A percentile compares a stretch with the other conserved stretches of the same genome.
These are phyloP conservation scores for Pemphigus obesinymphae DNA, from an alignment of 1,140 invertebrate species.

Conservation along the genomic window DNA sequence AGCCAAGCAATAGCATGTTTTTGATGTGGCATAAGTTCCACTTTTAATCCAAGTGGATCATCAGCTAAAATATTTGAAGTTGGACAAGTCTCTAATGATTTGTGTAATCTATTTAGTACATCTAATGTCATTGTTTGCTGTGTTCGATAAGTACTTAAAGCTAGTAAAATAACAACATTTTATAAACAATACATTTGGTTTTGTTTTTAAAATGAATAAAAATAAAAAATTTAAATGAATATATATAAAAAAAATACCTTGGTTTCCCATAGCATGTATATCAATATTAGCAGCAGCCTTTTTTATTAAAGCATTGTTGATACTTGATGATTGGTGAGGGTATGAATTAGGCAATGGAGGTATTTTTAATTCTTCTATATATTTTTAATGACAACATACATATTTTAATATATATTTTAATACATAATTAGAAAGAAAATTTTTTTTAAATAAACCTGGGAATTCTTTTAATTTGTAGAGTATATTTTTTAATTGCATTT, in stretches of 20 bases:
- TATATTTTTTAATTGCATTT: constrained; percentile 16
- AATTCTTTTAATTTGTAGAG: not conserved
- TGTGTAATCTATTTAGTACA: constrained; percentile 67
- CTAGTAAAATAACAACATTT: constrained; percentile 48
- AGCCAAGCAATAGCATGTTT: constrained; percentile 82
- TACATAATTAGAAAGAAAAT: too few relatives aligned
- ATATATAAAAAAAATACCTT: constrained; percentile 27
- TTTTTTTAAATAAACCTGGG: constrained; percentile 2
- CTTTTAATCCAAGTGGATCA: constrained; percentile 62
- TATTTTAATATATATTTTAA: not conserved
- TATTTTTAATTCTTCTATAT: not conserved
- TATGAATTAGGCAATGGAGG: not conserved
- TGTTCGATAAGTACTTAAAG: constrained; percentile 58
- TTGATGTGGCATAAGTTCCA: constrained; percentile 80
- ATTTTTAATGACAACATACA: too few relatives aligned
- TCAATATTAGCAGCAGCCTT: constrained; percentile 33
- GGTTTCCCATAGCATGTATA: constrained; percentile 29
- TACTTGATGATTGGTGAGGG: not conserved
- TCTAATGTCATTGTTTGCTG: constrained; percentile 66
- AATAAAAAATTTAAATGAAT: not conserved
- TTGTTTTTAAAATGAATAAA: not conserved
- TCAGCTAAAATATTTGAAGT: constrained; percentile 56
- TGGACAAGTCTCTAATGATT: constrained; percentile 64
- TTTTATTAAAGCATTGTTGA: not conserved
- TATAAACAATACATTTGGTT: too few relatives aligned